Evolutionary conservation across 2,888 invertebrate genomes (phyloP).

Genomic region (Ophion ellenae): DNA sequence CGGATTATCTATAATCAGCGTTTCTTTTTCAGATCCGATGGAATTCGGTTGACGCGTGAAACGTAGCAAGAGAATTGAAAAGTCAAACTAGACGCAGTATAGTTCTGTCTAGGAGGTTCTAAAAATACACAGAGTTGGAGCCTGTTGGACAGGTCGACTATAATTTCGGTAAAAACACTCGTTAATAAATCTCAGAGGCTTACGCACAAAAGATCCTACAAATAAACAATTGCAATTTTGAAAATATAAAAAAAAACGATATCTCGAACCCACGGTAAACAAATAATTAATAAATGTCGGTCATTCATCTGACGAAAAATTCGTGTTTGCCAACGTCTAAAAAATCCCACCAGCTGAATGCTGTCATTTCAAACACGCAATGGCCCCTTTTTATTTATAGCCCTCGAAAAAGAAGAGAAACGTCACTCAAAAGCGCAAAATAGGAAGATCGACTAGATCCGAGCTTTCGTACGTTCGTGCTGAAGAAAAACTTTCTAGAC

Average conservation of each 20-base stretch:
- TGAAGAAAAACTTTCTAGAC: neutral
- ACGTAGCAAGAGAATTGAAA: too few species aligned
- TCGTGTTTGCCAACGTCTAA: neutral
- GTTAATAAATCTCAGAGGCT: too few species aligned
- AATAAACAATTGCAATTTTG: neutral
- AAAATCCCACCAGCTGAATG: neutral
- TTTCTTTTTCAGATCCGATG: too few species aligned
- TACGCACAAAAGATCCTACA: neutral
- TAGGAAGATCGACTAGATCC: neutral
- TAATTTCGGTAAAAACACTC: too few species aligned
- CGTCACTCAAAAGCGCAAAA: neutral
- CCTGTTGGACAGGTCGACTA: too few species aligned
- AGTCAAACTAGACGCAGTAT: too few species aligned
- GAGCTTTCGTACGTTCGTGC: neutral
- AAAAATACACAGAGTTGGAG: too few species aligned
- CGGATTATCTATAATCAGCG: too few species aligned
- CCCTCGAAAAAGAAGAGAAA: neutral
- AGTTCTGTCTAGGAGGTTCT: too few species aligned
- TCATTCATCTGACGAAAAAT: neutral
- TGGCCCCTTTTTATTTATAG: neutral
- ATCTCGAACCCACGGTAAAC: neutral
- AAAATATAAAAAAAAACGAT: too few species aligned
- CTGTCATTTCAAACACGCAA: neutral
- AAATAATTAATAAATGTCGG: neutral
- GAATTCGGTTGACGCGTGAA: too few species aligned